Evolutionary conservation across 35 echinoderm and acorn worm species (phyloP), one percentile per base, ranked within the genome.

Genomic region (Lytechinus pictus): DNA sequence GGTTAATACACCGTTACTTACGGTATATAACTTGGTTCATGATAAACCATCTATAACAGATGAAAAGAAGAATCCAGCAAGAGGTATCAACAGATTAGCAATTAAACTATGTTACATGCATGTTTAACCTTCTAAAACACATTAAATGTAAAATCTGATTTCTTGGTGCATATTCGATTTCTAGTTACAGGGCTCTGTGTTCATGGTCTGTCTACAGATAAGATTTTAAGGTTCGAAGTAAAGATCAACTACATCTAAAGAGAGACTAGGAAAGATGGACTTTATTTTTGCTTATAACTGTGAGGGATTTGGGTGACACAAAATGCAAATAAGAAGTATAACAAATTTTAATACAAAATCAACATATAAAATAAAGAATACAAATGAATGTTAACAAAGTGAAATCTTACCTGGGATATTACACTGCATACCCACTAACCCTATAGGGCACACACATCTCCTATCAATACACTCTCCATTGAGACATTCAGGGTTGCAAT

Each of bases 381-480:
- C 33, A 44, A 44, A 44, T 44, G 33, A 44, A 44, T 44, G 33
- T 44, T 1, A 44, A 44, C 2, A 44, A 44, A 44, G 0, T 44
- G 33, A 44, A 27, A 90, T 92, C 97, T 96, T 54, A 99, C 98
- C 96, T 95, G 95, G 98, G 28, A 58, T 97, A 94, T 96, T 79
- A 61, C 98, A 99, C 27, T 97, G 58, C n/a, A 52, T n/a, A 61
- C 98, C 98, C 12, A 58, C 56, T 53, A 98, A 94, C 8, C 97
- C 98, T 33, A 96, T 61, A 52, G 86, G 94, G 94, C 98, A 99
- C 4, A 33, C 57, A 95, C 98, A 99, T 51, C 92, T 14, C 10
- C 97, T 97, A 10, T 88, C 16, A 4, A 92, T 90, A 86, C 98
- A 99, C 13, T 44, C 98, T 55, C 98, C 98, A 95, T 99, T 96